Percentiles rank a stretch among this genome's conserved stretches.
These are phyloP conservation scores for Strigamia maritima DNA, from an alignment of 2,888 invertebrate species.

Conservation along the genomic window DNA sequence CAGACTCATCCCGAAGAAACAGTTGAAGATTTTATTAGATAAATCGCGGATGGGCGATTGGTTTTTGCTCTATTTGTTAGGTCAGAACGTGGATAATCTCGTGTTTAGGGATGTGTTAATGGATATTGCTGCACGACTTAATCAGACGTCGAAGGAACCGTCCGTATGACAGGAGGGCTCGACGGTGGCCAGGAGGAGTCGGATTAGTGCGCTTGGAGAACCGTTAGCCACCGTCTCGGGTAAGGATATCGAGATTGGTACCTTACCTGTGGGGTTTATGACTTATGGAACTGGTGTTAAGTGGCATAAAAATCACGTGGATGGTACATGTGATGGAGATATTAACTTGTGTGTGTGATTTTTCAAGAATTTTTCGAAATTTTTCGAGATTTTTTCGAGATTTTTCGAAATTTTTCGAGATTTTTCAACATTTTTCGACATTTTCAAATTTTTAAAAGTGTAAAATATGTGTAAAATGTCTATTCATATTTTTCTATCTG, in stretches of 20 bases:
- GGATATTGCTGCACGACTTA: constrained; percentile 45
- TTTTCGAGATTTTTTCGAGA: too few species aligned
- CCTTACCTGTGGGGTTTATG: background rate
- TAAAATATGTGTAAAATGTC: too few species aligned
- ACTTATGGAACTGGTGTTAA: background rate
- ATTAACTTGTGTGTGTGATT: background rate
- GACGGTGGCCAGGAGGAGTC: background rate
- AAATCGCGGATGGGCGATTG: constrained; percentile 92
- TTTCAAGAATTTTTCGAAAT: background rate
- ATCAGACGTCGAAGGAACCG: constrained; percentile 39
- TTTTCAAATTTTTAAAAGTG: too few species aligned
- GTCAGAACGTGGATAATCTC: constrained; percentile 89
- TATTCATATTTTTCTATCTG: too few species aligned
- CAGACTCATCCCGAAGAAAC: constrained; percentile 79
- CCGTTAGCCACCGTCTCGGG: background rate
- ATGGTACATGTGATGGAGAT: background rate
- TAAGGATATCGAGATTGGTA: background rate
- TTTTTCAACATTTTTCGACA: too few species aligned
- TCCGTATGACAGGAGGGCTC: constrained; percentile 38
- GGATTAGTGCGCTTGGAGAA: background rate
- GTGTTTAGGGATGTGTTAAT: constrained; percentile 66
- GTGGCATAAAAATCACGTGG: background rate
- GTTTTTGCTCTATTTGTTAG: constrained; percentile 91
- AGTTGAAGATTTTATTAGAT: constrained; percentile 84
- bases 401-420: too few species aligned